phyloP scores from a whole-genome alignment of 2,888 invertebrate species.

The Arrhopalites spinosus region DNA sequence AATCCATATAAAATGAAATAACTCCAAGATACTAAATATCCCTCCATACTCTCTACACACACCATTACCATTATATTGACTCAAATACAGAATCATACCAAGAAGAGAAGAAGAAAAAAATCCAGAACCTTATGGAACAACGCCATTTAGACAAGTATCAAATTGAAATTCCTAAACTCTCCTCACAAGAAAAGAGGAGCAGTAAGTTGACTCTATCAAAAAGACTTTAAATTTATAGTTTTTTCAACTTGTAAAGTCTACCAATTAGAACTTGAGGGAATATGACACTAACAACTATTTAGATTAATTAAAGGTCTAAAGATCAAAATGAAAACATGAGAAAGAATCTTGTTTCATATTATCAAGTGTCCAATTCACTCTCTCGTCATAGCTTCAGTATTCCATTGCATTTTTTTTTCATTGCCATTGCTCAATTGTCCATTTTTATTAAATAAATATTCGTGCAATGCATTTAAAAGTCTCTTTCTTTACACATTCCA shows the following conservation, averaged over 20 bases:
- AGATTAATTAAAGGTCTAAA: slow-evolving; percentile 27
- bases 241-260: neutral
- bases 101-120: no score
- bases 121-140: no score
- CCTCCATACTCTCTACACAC: no score
- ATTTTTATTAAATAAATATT: slow-evolving; percentile 1
- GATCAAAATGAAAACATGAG: neutral
- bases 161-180: no score
- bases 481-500: neutral
- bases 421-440: neutral
- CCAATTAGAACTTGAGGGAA: neutral
- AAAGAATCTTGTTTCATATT: neutral
- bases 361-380: neutral
- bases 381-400: neutral
- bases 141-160: no score
- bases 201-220: neutral
- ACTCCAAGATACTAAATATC: no score
- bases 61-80: no score
- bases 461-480: neutral
- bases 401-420: no score
- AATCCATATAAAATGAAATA: no score
- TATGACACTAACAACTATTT: slow-evolving; percentile 8
- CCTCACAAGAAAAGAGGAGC: no score
- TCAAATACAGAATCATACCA: no score
- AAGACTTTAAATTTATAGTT: neutral